Evolutionary conservation across 1,140 invertebrate species (phyloP).

Genomic region (Diorhabda elongata): DNA sequence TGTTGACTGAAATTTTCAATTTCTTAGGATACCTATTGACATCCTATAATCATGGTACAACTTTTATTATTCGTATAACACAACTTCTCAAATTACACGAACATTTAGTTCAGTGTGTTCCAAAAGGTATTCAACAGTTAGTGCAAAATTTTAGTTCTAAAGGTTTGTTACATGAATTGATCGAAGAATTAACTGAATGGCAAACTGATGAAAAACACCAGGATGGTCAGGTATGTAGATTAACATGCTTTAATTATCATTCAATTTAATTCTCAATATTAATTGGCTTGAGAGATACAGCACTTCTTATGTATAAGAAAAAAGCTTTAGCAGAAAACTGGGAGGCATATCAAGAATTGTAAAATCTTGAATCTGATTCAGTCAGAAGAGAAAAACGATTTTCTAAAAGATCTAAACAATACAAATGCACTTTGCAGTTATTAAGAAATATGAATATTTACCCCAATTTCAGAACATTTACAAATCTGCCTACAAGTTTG

Average conservation of each 20-base stretch:
- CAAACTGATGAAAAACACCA: slow-evolving; percentile 52
- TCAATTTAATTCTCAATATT: too few relatives aligned
- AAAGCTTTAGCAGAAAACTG: too few relatives aligned
- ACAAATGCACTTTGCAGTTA: too few relatives aligned
- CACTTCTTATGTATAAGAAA: too few relatives aligned
- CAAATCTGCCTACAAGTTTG: too few relatives aligned
- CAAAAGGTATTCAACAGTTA: slow-evolving; percentile 58
- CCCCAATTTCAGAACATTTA: too few relatives aligned
- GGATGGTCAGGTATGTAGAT: slow-evolving; percentile 40
- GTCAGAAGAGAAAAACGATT: not conserved
- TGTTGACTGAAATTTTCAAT: slow-evolving; percentile 57
- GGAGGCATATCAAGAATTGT: too few relatives aligned
- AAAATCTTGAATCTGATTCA: not conserved
- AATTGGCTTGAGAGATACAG: too few relatives aligned
- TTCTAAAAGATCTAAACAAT: not conserved
- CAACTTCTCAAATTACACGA: slow-evolving; percentile 66
- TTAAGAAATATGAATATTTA: too few relatives aligned
- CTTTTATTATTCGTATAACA: slow-evolving; percentile 56
- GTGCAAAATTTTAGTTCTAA: slow-evolving; percentile 55
- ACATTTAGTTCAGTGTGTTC: slow-evolving; percentile 56
- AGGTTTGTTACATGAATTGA: slow-evolving; percentile 59
- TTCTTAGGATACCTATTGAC: slow-evolving; percentile 55
- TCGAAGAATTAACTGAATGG: slow-evolving; percentile 62
- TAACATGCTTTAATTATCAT: too few relatives aligned
- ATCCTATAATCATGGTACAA: slow-evolving; percentile 60